Conservation (phyloP, 2,797 vertebrate genomes). For the Brotula barbata region DNA sequence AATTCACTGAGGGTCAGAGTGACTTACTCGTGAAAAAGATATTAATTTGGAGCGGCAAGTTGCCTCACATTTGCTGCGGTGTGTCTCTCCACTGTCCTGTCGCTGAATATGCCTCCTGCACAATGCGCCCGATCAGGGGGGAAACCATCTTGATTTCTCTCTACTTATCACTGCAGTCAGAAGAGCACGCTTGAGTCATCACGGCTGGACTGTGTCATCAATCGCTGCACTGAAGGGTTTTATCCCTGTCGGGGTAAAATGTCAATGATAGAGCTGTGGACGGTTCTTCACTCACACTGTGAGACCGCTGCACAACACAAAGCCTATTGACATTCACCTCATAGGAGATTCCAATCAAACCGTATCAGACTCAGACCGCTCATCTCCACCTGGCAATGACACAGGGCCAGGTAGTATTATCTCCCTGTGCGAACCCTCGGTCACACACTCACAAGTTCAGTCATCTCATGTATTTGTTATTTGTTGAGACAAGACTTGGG, state of each 20-base stretch:
- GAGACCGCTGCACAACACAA: constrained; percentile 17
- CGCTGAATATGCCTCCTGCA: constrained; percentile 20
- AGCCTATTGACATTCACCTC: constrained; percentile 61
- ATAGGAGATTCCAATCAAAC: constrained; percentile 45
- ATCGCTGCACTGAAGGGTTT: constrained; percentile 13
- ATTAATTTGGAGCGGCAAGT: constrained; percentile 26
- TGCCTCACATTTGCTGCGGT: constrained; percentile 16
- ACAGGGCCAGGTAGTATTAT: constrained; percentile 13
- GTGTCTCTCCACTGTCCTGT: constrained; percentile 6
- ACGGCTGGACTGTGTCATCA: constrained; percentile 29
- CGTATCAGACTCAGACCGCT: constrained; percentile 33
- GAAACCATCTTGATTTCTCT: constrained; percentile 22
- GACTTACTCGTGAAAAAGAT: constrained; percentile 4
- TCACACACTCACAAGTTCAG: too few species aligned
- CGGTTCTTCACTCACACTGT: constrained; percentile 41
- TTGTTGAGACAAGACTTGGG: too few species aligned
- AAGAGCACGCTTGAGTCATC: constrained; percentile 40
- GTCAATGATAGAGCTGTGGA: constrained; percentile 51
- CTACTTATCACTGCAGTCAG: constrained; percentile 5
- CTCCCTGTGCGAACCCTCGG: neutral
- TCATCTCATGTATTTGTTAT: too few species aligned
- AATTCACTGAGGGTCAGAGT: constrained; percentile 16
- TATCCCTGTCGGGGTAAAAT: constrained; percentile 58
- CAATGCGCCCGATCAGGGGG: constrained; percentile 38
- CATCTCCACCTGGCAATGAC: constrained; percentile 37